Base-by-base conservation (phyloP, 2,113 vertebrate species). In the Dasypus novemcinctus region DNA sequence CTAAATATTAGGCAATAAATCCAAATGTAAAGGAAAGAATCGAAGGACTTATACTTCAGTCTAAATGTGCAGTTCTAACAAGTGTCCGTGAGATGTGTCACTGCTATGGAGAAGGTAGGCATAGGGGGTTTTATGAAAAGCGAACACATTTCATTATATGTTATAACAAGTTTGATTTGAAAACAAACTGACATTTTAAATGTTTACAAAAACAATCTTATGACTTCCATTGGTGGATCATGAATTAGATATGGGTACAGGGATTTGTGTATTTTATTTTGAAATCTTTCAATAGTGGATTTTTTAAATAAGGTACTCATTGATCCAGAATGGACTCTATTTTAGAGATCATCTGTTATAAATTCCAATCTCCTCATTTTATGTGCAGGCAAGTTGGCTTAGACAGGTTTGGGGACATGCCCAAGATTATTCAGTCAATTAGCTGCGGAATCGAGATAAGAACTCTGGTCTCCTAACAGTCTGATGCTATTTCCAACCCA, bases 201-300 rank as follows among this genome's bases (percentile, higher is more conserved):
- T 91, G 66, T 84, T 84, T 76, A 74, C n/a, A 93, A 81, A 87
- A 79, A 46, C 79, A 84, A 93, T 72, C 4, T 72, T 29, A 78
- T 52, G 25, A 17, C 31, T 91, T 92, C 38, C 33, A 71, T 41
- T 41, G 33, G 21, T 41, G 9, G 14, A 13, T 86, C n/a, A 54
- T 93, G 43, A 74, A 86, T 61, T 41, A 68, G 11, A 68, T 29
- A 52, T 31, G 31, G 38, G 1, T 21, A 63, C 2, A 21, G 4
- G 46, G 20, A 91, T 4, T 15, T 49, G 12, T 41, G 38, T 72
- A 38, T 41, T 84, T 76, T 46, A 69, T 23, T 23, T 52, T 17
- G 0, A 12, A 80, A n/a, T 41, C 69, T 69, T 57, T 31, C 23
- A 69, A 57, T 63, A 93, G 29, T 57, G 38, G 0, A 20, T 69